A percentile compares a stretch with the other conserved stretches of the same genome.
phyloP scores from a whole-genome alignment of 1,140 invertebrate genomes.

The Tetragonula clypearis region DNA sequence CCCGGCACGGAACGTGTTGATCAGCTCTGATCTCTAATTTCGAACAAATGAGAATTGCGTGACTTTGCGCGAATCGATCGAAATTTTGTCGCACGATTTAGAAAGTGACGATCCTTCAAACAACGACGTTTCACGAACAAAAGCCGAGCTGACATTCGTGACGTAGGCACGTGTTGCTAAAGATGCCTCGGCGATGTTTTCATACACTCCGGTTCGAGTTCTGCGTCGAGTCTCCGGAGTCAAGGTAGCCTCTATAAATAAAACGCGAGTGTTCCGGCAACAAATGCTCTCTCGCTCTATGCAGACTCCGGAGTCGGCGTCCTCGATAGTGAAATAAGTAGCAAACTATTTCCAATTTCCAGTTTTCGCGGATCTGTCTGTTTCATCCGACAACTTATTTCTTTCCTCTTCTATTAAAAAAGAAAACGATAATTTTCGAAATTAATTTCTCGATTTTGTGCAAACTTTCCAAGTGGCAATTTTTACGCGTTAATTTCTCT shows the following conservation, averaged over 20 bases:
- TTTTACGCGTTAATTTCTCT: neutral
- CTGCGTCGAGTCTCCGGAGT: conserved; percentile 30
- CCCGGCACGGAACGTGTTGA: too few species aligned
- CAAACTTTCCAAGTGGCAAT: neutral
- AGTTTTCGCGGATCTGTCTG: neutral
- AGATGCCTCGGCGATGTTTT: conserved; percentile 28
- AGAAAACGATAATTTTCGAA: neutral
- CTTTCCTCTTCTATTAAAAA: neutral
- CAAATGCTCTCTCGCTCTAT: conserved; percentile 19
- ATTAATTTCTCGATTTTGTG: too few species aligned
- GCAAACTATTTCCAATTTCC: neutral
- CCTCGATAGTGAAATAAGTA: too few species aligned
- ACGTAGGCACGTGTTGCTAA: conserved; percentile 3
- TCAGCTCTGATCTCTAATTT: too few species aligned
- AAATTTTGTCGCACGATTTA: too few species aligned
- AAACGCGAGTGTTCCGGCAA: conserved; percentile 46
- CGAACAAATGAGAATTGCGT: too few species aligned
- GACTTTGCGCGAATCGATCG: too few species aligned
- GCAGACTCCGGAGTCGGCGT: neutral
- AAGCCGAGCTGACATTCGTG: neutral
- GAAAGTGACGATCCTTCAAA: too few species aligned
- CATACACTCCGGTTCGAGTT: conserved; percentile 34
- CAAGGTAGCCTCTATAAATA: conserved; percentile 56
- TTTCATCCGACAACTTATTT: neutral
- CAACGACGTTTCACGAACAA: too few species aligned